Evolutionary conservation across 2,888 invertebrate species (phyloP), one percentile per base, ranked within the genome.

Genomic region (Beris morrisii): DNA sequence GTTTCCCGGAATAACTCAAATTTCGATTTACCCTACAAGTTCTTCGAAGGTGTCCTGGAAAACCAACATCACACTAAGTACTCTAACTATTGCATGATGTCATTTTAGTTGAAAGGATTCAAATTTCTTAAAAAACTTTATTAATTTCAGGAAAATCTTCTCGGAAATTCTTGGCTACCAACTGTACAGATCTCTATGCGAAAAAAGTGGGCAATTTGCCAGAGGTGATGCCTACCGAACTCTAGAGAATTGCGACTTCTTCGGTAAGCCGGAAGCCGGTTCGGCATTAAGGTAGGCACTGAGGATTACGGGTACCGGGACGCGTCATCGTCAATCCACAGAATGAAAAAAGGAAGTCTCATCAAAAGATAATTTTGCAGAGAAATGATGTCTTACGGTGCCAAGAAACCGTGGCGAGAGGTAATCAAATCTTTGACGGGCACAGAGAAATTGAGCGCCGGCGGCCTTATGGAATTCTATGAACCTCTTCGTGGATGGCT

Each of bases 201-300:
- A 86, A 71, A 85, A 88, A 66, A 91, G 94, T 3, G 90, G 89
- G 0, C 86, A 94, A 76, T 92, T 91, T 73, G 89, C 38, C 38
- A 38, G 38, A 38, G 38, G 38, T 38, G 38, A 38, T 38, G 38
- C 38, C 38, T 38, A 38, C 38, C 38, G 87, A 80, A 88, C 91
- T 4, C 83, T 95, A 11, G 89, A 94, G 71, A 86, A 89, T 74
- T 95, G 95, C 76, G 94, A 95, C 74, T 93, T 95, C 74, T 91
- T 91, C 77, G 84, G 86, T 73, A 92, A 88, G 73, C 84, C 84
- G 6, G 85, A 86, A 66, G 94, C 93, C 59, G 95, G 95, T 86
- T 22, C 79, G 90, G 55, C 82, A 85, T 88, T 88, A 75, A 81
- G 83, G 30, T 15, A 53, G 7, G 28, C 12, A 12, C 28, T 28